phyloP scores from a whole-genome alignment of 2,888 invertebrate genomes.

The Lasioglossum calceatum region DNA sequence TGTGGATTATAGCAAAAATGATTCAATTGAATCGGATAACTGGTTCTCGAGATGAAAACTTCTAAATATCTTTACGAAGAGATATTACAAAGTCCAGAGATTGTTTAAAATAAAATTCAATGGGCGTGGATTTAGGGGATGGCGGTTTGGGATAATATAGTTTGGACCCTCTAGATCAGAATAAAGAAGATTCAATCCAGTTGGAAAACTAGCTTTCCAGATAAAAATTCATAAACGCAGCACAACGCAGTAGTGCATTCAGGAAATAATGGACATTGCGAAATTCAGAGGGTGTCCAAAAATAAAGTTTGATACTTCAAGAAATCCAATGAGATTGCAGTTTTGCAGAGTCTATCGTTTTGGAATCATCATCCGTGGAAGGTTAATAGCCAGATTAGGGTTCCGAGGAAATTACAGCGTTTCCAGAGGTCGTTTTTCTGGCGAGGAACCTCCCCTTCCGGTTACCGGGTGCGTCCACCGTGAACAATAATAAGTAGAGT shows the following conservation, averaged over 20 bases:
- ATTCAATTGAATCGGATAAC: neutral
- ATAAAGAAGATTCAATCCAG: neutral
- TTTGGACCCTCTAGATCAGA: neutral
- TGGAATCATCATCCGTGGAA: neutral
- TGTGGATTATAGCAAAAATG: neutral
- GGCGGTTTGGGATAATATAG: neutral
- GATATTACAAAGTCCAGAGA: too few relatives aligned
- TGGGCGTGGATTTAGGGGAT: neutral
- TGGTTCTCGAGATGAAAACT: neutral
- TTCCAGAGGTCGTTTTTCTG: neutral
- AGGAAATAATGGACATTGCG: too few relatives aligned
- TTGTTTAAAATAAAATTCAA: neutral
- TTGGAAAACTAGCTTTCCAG: neutral
- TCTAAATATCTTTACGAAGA: too few relatives aligned
- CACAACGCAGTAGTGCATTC: neutral
- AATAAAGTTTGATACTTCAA: neutral
- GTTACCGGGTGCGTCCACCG: conserved; percentile 20
- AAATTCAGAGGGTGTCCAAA: neutral
- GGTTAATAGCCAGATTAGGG: neutral
- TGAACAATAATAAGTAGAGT: conserved; percentile 47
- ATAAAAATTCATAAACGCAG: neutral
- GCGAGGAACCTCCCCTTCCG: conserved; percentile 1
- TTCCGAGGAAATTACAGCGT: neutral
- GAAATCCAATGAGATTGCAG: neutral
- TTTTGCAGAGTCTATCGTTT: neutral